Evolutionary conservation across 2,888 invertebrate species (phyloP).

Genomic region (Tetranychus piercei): DNA sequence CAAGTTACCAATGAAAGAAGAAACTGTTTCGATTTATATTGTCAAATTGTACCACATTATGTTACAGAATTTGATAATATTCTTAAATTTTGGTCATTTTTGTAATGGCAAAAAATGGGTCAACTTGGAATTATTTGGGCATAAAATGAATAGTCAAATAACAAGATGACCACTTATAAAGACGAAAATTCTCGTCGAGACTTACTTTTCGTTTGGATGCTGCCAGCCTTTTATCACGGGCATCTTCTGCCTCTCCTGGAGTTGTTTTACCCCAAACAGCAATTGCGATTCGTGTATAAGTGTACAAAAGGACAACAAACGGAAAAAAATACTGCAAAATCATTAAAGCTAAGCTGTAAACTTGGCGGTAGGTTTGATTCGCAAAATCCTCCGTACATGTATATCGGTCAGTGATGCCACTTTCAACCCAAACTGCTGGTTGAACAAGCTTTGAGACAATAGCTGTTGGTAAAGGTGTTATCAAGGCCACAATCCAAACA

Average conservation of each 20-base stretch:
- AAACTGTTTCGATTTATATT: too few species aligned
- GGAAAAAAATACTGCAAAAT: conserved; percentile 68
- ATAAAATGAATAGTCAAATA: too few species aligned
- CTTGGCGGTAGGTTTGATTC: conserved; percentile 29
- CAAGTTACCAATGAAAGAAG: neutral
- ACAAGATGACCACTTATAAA: neutral
- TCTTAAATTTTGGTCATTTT: too few species aligned
- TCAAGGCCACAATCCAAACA: conserved; percentile 56
- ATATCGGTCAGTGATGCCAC: conserved; percentile 31
- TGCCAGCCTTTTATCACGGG: conserved; percentile 60
- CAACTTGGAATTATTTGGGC: too few species aligned
- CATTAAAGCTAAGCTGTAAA: conserved; percentile 57
- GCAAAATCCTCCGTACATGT: conserved; percentile 35
- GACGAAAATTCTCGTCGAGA: neutral
- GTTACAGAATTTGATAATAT: too few species aligned
- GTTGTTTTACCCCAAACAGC: conserved; percentile 58
- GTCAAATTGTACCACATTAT: too few species aligned
- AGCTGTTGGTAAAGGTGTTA: conserved; percentile 61
- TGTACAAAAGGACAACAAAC: conserved; percentile 55
- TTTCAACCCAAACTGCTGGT: neutral
- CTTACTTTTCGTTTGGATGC: conserved; percentile 67
- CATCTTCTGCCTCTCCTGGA: conserved; percentile 69
- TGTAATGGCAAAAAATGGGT: too few species aligned
- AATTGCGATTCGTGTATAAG: conserved; percentile 64
- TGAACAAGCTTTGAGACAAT: conserved; percentile 43